A percentile compares a stretch with the other conserved stretches of the same genome.
phyloP scores from a whole-genome alignment of 92 coral and sea anemone species.

The Phenganax stokvisi region DNA sequence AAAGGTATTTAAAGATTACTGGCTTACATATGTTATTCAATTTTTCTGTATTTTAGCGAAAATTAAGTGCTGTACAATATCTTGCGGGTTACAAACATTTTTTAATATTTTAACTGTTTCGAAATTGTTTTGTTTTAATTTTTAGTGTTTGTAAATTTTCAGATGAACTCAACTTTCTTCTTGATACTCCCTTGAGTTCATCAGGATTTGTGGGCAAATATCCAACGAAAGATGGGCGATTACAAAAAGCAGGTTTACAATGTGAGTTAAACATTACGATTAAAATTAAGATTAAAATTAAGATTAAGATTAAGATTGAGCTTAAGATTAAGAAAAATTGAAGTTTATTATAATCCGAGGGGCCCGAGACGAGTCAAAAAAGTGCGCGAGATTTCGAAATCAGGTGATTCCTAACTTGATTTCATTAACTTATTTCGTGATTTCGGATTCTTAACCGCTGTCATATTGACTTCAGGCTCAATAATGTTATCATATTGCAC shows the following conservation, averaged over 20 bases:
- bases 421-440: too few relatives aligned
- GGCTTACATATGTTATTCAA: background rate
- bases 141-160: background rate
- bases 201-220: constrained; percentile 85
- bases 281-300: too few relatives aligned
- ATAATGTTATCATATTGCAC: too few relatives aligned
- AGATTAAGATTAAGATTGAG: too few relatives aligned
- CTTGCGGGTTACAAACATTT: background rate
- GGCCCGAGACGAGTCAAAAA: too few relatives aligned
- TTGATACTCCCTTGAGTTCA: constrained; percentile 65
- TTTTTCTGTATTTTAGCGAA: background rate
- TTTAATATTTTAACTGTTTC: background rate
- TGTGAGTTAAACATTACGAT: constrained; percentile 38
- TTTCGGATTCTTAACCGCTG: too few relatives aligned
- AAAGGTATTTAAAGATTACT: constrained; percentile 51
- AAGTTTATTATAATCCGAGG: too few relatives aligned
- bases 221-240: constrained; percentile 74
- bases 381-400: too few relatives aligned
- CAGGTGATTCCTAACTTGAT: too few relatives aligned
- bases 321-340: too few relatives aligned
- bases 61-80: too few relatives aligned
- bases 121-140: background rate
- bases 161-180: constrained; percentile 54
- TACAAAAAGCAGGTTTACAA: constrained; percentile 60
- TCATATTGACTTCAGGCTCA: too few relatives aligned